Base-by-base conservation (phyloP, 2,113 vertebrate species). In the Silurus meridionalis region DNA sequence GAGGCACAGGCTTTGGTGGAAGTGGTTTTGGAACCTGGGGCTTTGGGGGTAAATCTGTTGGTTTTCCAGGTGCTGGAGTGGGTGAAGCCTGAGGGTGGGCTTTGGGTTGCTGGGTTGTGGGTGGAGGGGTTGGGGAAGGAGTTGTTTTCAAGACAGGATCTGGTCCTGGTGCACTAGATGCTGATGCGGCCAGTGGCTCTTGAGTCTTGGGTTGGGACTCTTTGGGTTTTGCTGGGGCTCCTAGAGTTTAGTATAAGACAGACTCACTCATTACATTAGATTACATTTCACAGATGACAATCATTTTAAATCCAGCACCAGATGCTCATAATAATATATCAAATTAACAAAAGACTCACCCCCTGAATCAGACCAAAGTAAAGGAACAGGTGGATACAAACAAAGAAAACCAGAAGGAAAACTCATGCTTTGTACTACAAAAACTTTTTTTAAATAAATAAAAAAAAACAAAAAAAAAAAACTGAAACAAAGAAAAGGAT, bases 151-250 rank as follows among this genome's bases (percentile, higher is more conserved):
- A 87, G 80, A 88, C 88, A 52, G 91, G 89, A 82, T 94, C 94
- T 90, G 92, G 95, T 86, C 94, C 92, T 93, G 95, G 91, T 93
- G 91, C 93, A 91, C 94, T 94, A 14, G 93, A 91, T 90, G 93
- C 92, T 69, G 95, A 93, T 90, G 96, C 95, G 92, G 96, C 91
- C 90, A 96, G 92, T 89, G 92, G 92, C 89, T 96, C 97, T 91
- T 96, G 95, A 94, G 94, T 96, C 94, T 96, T 96, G 91, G 96
- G 94, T 90, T 96, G 95, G 91, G 92, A 93, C 94, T 95, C 96
- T 96, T 97, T 96, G 96, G 96, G 94, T 95, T 98, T 97, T 94
- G 95, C 94, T 94, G 97, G 94, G 92, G 96, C 97, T 94, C 97
- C 98, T 99, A 94, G 92, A 94, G 58, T 97, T 94, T 91, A 95